Base-by-base conservation (phyloP, 2,888 invertebrate species). In the Acrobasis consociella region DNA sequence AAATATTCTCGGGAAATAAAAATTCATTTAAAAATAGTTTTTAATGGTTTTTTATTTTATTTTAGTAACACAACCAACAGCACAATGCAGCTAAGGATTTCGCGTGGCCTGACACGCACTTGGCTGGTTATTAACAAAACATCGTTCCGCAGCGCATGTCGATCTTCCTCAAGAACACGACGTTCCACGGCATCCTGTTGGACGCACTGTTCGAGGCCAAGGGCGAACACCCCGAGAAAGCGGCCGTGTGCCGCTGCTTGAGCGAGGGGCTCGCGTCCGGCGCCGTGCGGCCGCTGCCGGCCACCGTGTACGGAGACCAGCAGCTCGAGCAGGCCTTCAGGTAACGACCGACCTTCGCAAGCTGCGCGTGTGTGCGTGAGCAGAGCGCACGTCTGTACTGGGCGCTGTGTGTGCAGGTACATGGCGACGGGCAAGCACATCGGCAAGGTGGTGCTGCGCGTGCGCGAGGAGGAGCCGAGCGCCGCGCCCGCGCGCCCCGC, bases 381-480 rank as follows among this genome's bases (percentile, higher is more conserved):
- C 15, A 17, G 5, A 15, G 50, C 13, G 15, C 15, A 15, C 49
- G 49, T 9, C 15, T 15, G 17, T 50, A n/a, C 8, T 46, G 17
- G 10, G 9, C 42, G 15, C 15, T 31, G 2, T n/a, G 39, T n/a
- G 11, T 31, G 62, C 81, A 88, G 91, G 71, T 98, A 94, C 89
- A 99, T 99, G 98, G 99, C 99, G 15, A 96, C 97, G 9, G 99
- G 99, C 66, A 98, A 97, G 85, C 99, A 99, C 89, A 98, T 99
- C 77, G 99, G 99, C 73, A 99, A 99, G 94, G 99, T 99, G 60
- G 86, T 99, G 58, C 87, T 99, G 70, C 97, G 98, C 87, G 96
- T 99, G 64, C 94, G 97, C 67, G 95, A 96, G 37, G 98, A 98
- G 87, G 97, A 97, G 82, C 72, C 89, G 0, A 81, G 87, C 55